phyloP scores from a whole-genome alignment of 2,113 vertebrate species.

The Pterophyllum scalare region DNA sequence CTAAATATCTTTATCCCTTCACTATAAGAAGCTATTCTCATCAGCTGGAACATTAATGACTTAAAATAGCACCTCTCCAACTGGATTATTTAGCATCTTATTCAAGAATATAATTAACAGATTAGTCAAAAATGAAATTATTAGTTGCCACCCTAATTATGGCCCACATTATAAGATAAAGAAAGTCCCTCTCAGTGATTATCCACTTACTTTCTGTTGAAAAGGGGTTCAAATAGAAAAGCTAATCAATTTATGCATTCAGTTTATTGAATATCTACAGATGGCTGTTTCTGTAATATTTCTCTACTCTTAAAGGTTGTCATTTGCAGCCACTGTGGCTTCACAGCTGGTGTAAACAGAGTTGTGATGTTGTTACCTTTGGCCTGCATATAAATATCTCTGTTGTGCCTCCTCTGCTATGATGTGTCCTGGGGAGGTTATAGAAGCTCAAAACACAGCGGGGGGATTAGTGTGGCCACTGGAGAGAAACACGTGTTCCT shows the following conservation, averaged over 20 bases:
- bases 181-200: background rate
- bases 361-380: constrained; percentile 53
- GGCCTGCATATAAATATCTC: constrained; percentile 69
- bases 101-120: background rate
- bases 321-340: background rate
- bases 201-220: background rate
- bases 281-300: background rate
- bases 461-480: background rate
- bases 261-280: background rate
- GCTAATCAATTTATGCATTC: background rate
- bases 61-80: background rate
- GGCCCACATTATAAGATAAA: background rate
- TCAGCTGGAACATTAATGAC: background rate
- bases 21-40: constrained; percentile 42
- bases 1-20: constrained; percentile 74
- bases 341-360: constrained; percentile 22
- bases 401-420: constrained; percentile 24
- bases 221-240: background rate
- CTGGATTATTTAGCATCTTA: background rate
- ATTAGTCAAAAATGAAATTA: background rate
- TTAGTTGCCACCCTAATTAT: background rate
- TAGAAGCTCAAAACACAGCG: constrained; percentile 35
- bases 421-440: constrained; percentile 30
- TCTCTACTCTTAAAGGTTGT: background rate
- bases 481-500: constrained; percentile 29